phyloP scores from a whole-genome alignment of 1,140 invertebrate genomes.

The Brachionus koreanus region DNA sequence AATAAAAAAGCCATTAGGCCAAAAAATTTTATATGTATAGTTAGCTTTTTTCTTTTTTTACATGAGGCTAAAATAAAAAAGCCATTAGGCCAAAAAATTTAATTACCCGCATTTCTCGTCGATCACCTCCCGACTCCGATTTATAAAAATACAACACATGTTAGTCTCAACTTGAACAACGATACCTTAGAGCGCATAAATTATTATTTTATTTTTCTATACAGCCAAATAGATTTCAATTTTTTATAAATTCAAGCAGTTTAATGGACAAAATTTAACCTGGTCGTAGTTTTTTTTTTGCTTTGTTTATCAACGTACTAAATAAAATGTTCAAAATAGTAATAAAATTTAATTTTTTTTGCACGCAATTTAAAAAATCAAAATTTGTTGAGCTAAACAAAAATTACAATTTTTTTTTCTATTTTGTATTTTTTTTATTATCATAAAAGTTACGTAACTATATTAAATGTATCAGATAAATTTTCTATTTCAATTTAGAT shows the following conservation, averaged over 20 bases:
- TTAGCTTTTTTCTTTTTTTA: neutral
- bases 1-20: neutral
- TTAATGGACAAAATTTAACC: neutral
- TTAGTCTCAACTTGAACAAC: neutral
- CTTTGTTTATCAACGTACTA: neutral
- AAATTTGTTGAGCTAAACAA: neutral
- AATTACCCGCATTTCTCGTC: neutral
- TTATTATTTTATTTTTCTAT: neutral
- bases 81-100: neutral
- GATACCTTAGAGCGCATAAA: neutral
- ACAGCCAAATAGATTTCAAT: neutral
- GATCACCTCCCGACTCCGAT: neutral
- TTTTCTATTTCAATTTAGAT: neutral
- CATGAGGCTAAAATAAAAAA: neutral
- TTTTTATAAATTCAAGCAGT: neutral
- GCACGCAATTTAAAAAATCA: neutral
- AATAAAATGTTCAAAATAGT: neutral
- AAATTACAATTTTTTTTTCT: neutral
- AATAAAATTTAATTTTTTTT: neutral
- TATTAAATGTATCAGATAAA: neutral
- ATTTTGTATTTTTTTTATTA: neutral
- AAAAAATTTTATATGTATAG: neutral
- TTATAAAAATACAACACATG: neutral
- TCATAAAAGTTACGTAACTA: neutral
- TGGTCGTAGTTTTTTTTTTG: neutral